Base-by-base conservation (phyloP, 2,888 invertebrate species). In the Abrostola triplasia region DNA sequence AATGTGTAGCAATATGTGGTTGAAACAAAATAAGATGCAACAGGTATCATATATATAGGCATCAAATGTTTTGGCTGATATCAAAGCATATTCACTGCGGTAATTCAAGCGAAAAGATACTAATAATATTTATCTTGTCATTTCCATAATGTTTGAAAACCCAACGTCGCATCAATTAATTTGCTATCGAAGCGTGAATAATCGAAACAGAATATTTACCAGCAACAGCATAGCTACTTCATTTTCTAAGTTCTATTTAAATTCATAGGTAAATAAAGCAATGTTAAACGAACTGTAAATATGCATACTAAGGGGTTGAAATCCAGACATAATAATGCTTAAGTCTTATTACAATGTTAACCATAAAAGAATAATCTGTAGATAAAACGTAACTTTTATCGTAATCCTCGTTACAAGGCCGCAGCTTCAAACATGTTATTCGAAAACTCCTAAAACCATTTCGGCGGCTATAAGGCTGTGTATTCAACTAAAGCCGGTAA, bases 141-240 rank as follows among this genome's bases (percentile, higher is more conserved):
- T 63, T 65, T 63, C 47, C 41, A 35, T 61, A 63, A 60, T 53
- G 58, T 70, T 64, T 64, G 42, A 52, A 67, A 52, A 59, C 36
- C 35, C 49, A 51, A 60, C 61, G 49, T 13, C 42, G 13, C 63
- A 11, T 47, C 24, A 24, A 24, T 24, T 24, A 42, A 47, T 60
- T 73, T 49, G 36, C 48, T 55, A 57, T 67, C 56, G 44, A 59
- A 59, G 50, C 37, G 24, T 71, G 48, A 75, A 71, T 67, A 67
- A 57, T 13, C 51, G 59, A 70, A 51, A 38, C 48, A 51, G 8
- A 0, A 36, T 64, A 57, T 61, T 59, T 59, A 65, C 47, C 36
- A 40, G 66, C 61, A 44, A 44, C 13, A n/a, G n/a, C 24, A 24
- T 24, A 24, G 24, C 24, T 24, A 4, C 24, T 24, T 59, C 37